Conservation (phyloP, 1,140 invertebrate species). For the Sitophilus oryzae region DNA sequence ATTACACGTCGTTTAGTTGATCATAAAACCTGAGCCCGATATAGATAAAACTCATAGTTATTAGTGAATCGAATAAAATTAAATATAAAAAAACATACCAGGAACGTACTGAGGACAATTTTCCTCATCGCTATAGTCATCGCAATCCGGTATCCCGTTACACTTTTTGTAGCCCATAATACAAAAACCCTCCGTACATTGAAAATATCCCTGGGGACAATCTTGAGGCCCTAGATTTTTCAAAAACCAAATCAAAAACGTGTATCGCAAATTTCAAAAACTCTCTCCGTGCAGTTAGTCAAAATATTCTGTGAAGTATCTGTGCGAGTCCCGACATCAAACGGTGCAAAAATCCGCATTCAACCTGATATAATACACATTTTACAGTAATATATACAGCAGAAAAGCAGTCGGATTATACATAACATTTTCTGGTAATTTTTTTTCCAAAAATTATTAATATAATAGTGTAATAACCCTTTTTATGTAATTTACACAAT, state of each 20-base stretch:
- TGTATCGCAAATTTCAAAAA: not conserved
- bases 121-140: constrained; percentile 60
- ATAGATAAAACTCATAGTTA: too few species aligned
- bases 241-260: constrained; percentile 7
- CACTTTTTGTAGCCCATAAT: constrained; percentile 57
- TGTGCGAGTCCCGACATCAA: constrained; percentile 7
- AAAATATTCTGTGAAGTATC: constrained; percentile 2
- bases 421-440: too few species aligned
- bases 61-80: too few species aligned
- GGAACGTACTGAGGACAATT: constrained; percentile 48
- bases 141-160: constrained; percentile 60
- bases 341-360: constrained; percentile 5
- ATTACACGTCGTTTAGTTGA: too few species aligned
- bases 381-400: not conserved
- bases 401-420: not conserved
- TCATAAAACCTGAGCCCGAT: too few species aligned
- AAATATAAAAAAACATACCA: constrained; percentile 19
- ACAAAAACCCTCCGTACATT: constrained; percentile 60
- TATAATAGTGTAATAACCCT: too few species aligned
- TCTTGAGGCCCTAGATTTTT: constrained; percentile 22
- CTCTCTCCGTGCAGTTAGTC: constrained; percentile 26
- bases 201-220: constrained; percentile 51
- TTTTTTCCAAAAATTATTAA: too few species aligned
- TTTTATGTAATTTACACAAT: too few species aligned
- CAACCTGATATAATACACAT: constrained; percentile 13